Percentiles rank a stretch among this genome's conserved stretches.
Conservation (phyloP, 2,113 vertebrate genomes). For the Camelus bactrianus region DNA sequence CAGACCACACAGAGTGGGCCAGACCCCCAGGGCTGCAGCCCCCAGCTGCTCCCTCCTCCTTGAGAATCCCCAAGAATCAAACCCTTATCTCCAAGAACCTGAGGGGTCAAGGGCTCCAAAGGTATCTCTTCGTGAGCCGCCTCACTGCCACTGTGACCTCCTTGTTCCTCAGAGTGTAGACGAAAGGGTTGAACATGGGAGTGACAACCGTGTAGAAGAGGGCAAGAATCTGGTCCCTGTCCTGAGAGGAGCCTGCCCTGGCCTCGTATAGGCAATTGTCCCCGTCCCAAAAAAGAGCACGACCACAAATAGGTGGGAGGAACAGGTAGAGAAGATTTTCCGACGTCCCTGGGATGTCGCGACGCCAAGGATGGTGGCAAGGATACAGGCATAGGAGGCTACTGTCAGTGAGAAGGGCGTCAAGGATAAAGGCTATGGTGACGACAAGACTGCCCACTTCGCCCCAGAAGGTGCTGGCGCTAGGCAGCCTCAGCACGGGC, state of each 20-base stretch:
- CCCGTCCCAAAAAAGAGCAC: conserved; percentile 46
- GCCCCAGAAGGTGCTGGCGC: conserved; percentile 3
- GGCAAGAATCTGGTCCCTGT: neutral
- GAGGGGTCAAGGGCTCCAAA: neutral
- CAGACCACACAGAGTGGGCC: neutral
- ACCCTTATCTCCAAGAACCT: neutral
- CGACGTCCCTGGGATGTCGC: neutral
- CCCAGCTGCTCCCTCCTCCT: neutral
- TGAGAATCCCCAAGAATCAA: neutral
- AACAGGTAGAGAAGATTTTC: conserved; percentile 71
- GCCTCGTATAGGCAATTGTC: neutral
- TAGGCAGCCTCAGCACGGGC: conserved; percentile 62
- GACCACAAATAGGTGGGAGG: conserved; percentile 68
- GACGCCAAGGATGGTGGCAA: conserved; percentile 32
- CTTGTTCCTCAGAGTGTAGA: conserved; percentile 65
- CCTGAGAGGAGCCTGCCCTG: neutral
- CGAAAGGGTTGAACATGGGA: conserved; percentile 61
- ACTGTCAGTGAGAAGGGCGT: conserved; percentile 45
- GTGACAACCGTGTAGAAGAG: conserved; percentile 50
- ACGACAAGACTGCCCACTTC: neutral
- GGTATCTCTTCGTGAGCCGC: neutral
- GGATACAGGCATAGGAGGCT: conserved; percentile 42
- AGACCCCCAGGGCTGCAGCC: fast-evolving
- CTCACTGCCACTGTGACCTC: conserved; percentile 60
- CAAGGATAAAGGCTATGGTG: neutral